Evolutionary conservation across 2,888 invertebrate genomes (phyloP).

Genomic region (Erebia palarica): DNA sequence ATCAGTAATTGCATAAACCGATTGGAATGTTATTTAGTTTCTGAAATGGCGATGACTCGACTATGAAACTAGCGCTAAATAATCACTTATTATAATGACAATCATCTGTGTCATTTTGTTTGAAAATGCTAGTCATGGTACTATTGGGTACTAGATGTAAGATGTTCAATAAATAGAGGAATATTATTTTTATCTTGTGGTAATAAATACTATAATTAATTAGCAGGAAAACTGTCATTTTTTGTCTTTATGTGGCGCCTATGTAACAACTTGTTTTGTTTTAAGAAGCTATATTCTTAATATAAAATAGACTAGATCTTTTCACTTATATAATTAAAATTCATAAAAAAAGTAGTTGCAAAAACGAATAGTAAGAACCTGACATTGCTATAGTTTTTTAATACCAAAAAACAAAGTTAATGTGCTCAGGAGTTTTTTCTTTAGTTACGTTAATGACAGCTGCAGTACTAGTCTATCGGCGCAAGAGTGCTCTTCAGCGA

Average conservation of each 20-base stretch:
- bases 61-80: constrained; percentile 28
- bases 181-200: constrained; percentile 29
- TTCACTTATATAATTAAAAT: neutral
- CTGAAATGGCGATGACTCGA: constrained; percentile 13
- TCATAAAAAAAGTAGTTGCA: neutral
- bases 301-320: neutral
- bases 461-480: neutral
- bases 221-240: neutral
- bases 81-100: constrained; percentile 29
- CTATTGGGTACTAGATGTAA: constrained; percentile 66
- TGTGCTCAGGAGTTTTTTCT: neutral
- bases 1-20: neutral
- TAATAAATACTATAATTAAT: constrained; percentile 2
- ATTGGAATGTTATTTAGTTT: neutral
- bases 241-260: neutral
- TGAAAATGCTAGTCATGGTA: constrained; percentile 72
- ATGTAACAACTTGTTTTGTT: neutral
- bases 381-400: neutral
- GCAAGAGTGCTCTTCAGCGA: neutral
- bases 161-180: constrained; percentile 39
- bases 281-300: neutral
- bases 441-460: neutral
- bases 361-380: neutral
- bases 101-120: constrained; percentile 47
- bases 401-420: constrained; percentile 2